Evolutionary conservation across 2,113 vertebrate species (phyloP).

Genomic region (Phaethornis superciliosus): DNA sequence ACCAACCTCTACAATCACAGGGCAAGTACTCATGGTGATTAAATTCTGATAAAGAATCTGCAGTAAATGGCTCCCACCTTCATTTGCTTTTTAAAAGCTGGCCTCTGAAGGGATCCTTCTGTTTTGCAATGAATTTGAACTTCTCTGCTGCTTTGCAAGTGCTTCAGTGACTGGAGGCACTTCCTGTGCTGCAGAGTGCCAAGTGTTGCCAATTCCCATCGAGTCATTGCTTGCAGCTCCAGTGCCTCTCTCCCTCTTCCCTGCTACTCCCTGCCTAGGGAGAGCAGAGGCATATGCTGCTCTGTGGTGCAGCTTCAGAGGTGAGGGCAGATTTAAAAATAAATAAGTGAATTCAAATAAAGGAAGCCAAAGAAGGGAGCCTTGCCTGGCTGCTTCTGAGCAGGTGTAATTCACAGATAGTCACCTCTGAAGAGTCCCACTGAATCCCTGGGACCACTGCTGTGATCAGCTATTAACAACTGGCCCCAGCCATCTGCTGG

Average conservation of each 20-base stretch:
- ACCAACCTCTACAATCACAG: neutral
- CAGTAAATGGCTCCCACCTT: neutral
- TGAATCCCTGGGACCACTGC: neutral
- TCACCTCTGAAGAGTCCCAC: neutral
- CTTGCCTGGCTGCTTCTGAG: neutral
- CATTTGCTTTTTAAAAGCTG: neutral
- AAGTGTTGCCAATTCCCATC: neutral
- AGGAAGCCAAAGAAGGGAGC: neutral
- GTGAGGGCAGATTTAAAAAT: neutral
- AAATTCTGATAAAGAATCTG: neutral
- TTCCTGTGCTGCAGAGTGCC: neutral
- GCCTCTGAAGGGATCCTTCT: neutral
- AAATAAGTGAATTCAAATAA: neutral
- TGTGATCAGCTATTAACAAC: neutral
- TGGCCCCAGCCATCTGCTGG: conserved; percentile 70
- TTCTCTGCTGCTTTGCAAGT: neutral
- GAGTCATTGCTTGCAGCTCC: neutral
- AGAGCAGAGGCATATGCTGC: neutral
- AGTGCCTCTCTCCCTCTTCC: neutral
- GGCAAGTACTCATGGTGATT: neutral
- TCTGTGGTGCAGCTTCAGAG: neutral
- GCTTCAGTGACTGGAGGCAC: neutral
- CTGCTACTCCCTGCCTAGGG: neutral
- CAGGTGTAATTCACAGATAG: neutral
- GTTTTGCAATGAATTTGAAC: neutral